A percentile compares a stretch with the other conserved stretches of the same genome.
Evolutionary conservation across 2,797 vertebrate genomes (phyloP).

Genomic region (Loris lydekkerianus): DNA sequence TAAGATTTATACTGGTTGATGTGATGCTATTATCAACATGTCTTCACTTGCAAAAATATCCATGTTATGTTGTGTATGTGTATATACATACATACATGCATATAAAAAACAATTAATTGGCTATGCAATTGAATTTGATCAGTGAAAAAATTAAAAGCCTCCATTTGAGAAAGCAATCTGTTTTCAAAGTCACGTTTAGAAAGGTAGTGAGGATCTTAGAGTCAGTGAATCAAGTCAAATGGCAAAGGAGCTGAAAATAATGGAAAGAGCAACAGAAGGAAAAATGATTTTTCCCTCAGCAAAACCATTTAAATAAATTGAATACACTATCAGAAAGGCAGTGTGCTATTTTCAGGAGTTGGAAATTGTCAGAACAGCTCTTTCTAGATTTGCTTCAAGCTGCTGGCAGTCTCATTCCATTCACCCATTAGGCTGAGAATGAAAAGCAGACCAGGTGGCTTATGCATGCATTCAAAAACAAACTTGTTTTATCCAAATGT

Average conservation of each 20-base stretch:
- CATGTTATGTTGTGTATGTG: background rate
- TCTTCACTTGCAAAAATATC: background rate
- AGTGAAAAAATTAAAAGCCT: background rate
- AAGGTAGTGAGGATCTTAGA: background rate
- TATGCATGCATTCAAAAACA: constrained; percentile 60
- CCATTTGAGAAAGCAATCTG: background rate
- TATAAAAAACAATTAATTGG: background rate
- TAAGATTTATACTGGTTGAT: background rate
- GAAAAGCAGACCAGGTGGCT: constrained; percentile 76
- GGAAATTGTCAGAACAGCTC: constrained; percentile 69
- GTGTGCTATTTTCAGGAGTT: constrained; percentile 64
- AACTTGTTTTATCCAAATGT: constrained; percentile 74
- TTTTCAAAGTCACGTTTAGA: background rate
- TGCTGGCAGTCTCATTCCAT: constrained; percentile 63
- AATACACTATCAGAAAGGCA: constrained; percentile 67
- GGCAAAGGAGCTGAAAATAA: constrained; percentile 23
- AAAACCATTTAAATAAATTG: constrained; percentile 72
- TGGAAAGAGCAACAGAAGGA: constrained; percentile 58
- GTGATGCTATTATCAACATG: rapidly evolving
- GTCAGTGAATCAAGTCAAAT: constrained; percentile 41
- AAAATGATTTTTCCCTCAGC: constrained; percentile 62
- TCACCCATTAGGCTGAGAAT: constrained; percentile 64
- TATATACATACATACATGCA: background rate
- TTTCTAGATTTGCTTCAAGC: constrained; percentile 73
- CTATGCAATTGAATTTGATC: background rate